A percentile compares a stretch with the other conserved stretches of the same genome.
Evolutionary conservation across 2,113 vertebrate genomes (phyloP).

Genomic region (Pseudolaguvia tuberculata): DNA sequence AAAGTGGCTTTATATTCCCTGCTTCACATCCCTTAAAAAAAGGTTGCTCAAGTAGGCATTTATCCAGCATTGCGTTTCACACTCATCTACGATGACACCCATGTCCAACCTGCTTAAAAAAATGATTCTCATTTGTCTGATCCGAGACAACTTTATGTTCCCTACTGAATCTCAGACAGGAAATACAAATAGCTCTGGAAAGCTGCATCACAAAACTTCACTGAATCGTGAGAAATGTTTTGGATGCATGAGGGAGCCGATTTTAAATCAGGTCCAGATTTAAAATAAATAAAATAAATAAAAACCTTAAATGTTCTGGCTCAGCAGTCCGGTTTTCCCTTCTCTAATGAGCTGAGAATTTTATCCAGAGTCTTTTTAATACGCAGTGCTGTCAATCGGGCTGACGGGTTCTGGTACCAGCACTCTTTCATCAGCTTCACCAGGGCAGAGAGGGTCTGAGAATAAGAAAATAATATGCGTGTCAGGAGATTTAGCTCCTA

Average conservation of each 20-base stretch:
- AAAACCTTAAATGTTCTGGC: neutral
- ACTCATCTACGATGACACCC: neutral
- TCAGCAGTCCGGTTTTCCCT: conserved; percentile 73
- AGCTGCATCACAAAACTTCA: neutral
- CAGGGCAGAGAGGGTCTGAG: conserved; percentile 70
- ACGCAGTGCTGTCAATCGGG: conserved; percentile 73
- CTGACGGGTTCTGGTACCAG: conserved; percentile 79
- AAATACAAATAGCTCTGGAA: neutral
- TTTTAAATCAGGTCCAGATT: conserved; percentile 2
- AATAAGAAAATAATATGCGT: conserved; percentile 19
- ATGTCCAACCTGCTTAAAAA: conserved; percentile 22
- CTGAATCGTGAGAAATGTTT: neutral
- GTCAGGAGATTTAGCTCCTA: neutral
- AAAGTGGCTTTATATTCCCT: neutral
- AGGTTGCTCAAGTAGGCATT: neutral
- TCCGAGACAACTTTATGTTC: neutral
- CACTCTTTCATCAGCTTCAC: conserved; percentile 81
- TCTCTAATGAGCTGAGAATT: conserved; percentile 74
- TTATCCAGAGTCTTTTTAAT: conserved; percentile 79
- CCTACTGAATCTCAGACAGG: neutral
- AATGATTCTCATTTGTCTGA: no score
- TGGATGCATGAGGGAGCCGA: conserved; percentile 8
- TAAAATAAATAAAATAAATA: neutral
- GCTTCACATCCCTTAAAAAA: neutral
- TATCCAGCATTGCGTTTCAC: neutral